A percentile compares a stretch with the other conserved stretches of the same genome.
Conservation (phyloP, 2,113 vertebrate genomes). For the Phalacrocorax pelagicus region DNA sequence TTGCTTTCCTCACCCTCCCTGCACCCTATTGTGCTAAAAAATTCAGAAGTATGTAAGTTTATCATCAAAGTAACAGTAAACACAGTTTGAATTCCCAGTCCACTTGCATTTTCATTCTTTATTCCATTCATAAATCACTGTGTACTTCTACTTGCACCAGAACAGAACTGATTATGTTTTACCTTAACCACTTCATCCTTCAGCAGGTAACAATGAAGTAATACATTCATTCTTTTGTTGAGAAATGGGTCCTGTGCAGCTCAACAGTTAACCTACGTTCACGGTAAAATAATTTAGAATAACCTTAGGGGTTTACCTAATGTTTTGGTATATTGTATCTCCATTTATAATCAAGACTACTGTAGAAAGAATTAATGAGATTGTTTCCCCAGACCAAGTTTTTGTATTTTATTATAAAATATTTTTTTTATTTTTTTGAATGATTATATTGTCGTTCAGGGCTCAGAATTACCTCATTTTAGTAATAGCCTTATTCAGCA, state of each 20-base stretch:
- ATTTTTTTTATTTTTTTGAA: not conserved
- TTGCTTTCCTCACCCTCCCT: not conserved
- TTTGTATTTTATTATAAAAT: not conserved
- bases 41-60: not conserved
- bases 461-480: not conserved
- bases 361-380: not conserved
- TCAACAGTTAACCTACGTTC: not conserved
- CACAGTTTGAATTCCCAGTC: not conserved
- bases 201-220: not conserved
- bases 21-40: not conserved
- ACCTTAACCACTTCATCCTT: not conserved
- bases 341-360: not conserved
- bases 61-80: not conserved
- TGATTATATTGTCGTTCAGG: not conserved
- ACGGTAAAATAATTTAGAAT: not conserved
- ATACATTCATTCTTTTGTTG: not conserved
- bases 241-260: not conserved
- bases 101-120: not conserved
- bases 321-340: not conserved
- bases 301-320: accelerated
- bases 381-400: accelerated
- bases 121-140: not conserved
- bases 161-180: not conserved
- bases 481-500: not conserved
- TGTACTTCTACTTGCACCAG: not conserved